These are phyloP conservation scores for Acleris cristana DNA, from an alignment of 2,888 invertebrate species.

Conservation along the genomic window DNA sequence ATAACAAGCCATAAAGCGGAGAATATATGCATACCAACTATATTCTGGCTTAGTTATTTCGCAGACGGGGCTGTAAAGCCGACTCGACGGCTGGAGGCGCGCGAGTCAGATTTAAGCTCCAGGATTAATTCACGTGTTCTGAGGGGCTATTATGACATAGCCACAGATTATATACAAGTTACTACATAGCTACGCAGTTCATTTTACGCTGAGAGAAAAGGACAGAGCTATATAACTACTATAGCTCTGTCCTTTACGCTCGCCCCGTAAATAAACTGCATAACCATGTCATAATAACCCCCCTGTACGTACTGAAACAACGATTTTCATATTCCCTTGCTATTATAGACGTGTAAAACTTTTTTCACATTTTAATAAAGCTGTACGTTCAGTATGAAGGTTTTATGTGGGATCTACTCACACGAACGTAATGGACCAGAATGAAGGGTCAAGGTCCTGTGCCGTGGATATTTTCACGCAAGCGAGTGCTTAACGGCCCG, in stretches of 20 bases:
- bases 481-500: conserved; percentile 11
- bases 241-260: no score
- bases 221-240: no score
- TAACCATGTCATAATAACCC: no score
- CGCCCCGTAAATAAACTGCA: no score
- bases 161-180: no score
- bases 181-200: no score
- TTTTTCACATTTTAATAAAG: background rate
- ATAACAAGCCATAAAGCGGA: no score
- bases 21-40: no score
- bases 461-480: conserved; percentile 11
- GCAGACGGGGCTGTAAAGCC: background rate
- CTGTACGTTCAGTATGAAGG: background rate
- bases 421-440: conserved; percentile 10
- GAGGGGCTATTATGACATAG: no score
- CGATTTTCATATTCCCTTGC: background rate
- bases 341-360: background rate
- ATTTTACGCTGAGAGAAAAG: no score
- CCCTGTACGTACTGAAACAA: background rate
- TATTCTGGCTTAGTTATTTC: background rate
- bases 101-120: conserved; percentile 1
- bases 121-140: background rate
- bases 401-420: conserved; percentile 7
- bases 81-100: background rate
- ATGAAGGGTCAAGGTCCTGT: conserved; percentile 2